A percentile compares a stretch with the other conserved stretches of the same genome.
phyloP scores from a whole-genome alignment of 2,888 invertebrate genomes.

The Seira musarum region DNA sequence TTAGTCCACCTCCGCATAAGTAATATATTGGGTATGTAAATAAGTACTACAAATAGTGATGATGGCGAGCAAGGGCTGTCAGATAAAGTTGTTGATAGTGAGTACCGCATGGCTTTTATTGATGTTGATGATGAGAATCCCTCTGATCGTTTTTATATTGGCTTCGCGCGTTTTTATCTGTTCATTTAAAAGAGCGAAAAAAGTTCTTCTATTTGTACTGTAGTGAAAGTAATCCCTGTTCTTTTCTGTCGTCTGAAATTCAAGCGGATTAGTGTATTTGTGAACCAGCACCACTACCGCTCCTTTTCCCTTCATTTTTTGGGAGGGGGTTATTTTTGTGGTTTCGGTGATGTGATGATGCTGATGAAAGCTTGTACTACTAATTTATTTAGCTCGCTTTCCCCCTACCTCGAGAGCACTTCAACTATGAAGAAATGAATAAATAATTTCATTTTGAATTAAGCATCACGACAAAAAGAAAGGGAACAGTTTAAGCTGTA shows the following conservation, averaged over 20 bases:
- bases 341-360: not conserved
- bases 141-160: not conserved
- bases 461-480: not conserved
- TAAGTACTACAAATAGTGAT: too few species aligned
- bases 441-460: not conserved
- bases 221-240: too few species aligned
- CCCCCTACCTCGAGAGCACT: not conserved
- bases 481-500: not conserved
- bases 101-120: not conserved
- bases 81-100: too few species aligned
- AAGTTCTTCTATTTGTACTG: too few species aligned
- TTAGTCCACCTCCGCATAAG: too few species aligned
- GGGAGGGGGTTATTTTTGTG: not conserved
- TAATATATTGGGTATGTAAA: too few species aligned
- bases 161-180: not conserved
- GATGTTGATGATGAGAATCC: not conserved
- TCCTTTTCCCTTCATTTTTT: too few species aligned
- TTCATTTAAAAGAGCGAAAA: not conserved
- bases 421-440: not conserved
- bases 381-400: not conserved
- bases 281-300: too few species aligned
- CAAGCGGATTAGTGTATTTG: too few species aligned
- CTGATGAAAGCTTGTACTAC: not conserved
- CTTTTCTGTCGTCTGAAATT: not conserved
- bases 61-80: too few species aligned